Evolutionary conservation across 2,888 invertebrate genomes (phyloP).

Genomic region (Diarsia dahlii): DNA sequence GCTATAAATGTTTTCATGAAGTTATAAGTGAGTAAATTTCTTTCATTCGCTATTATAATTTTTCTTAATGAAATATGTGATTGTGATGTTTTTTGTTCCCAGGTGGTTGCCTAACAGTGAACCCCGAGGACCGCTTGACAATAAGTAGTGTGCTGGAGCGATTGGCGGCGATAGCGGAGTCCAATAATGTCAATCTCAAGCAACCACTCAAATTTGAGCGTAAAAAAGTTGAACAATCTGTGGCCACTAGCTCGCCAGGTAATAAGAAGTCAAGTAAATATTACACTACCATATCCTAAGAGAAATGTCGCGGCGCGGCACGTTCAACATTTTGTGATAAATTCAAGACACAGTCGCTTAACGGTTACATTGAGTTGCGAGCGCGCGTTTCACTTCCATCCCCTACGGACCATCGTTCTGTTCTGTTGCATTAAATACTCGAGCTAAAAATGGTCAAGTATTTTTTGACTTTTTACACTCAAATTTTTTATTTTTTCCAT

Average conservation of each 20-base stretch:
- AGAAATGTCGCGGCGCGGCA: conserved; percentile 75
- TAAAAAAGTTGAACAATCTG: conserved; percentile 92
- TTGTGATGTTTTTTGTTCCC: conserved; percentile 73
- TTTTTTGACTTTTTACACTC: conserved; percentile 92
- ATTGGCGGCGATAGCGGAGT: conserved; percentile 97
- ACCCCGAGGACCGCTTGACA: conserved; percentile 95
- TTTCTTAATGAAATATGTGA: conserved; percentile 41
- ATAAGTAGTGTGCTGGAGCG: conserved; percentile 96
- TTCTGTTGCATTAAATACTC: conserved; percentile 87
- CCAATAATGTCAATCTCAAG: conserved; percentile 95
- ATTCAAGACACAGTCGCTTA: conserved; percentile 68
- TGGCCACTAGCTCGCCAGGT: conserved; percentile 92
- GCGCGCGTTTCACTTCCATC: conserved; percentile 75
- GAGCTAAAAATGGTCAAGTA: conserved; percentile 91
- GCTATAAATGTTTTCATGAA: conserved; percentile 96
- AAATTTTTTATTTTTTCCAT: conserved; percentile 84
- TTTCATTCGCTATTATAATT: conserved; percentile 27
- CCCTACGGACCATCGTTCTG: conserved; percentile 83
- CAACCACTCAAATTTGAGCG: conserved; percentile 94
- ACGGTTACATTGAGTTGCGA: conserved; percentile 69
- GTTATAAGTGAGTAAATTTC: conserved; percentile 93
- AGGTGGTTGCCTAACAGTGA: conserved; percentile 95
- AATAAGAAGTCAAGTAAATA: conserved; percentile 92
- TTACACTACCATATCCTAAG: conserved; percentile 91
- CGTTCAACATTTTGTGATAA: conserved; percentile 75